phyloP scores from a whole-genome alignment of 2,797 vertebrate species.

The Emys orbicularis region DNA sequence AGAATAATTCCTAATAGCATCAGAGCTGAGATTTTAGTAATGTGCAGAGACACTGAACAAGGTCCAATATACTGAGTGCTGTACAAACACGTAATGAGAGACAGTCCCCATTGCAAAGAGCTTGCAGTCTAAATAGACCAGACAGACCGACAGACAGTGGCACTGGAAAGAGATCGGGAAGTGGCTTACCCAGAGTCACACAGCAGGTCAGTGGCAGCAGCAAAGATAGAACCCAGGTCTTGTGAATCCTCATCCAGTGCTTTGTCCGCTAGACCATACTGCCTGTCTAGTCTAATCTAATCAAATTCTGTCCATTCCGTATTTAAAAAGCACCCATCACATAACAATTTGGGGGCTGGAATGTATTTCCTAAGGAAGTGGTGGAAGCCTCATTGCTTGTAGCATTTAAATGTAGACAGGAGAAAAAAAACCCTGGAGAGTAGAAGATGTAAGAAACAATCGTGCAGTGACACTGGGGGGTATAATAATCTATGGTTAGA shows the following conservation, averaged over 20 bases:
- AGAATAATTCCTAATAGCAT: neutral
- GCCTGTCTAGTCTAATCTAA: rapidly evolving
- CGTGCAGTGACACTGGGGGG: rapidly evolving
- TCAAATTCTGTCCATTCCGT: neutral
- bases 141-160: neutral
- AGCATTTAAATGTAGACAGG: too few relatives aligned
- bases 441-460: neutral
- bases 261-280: rapidly evolving
- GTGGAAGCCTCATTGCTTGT: neutral
- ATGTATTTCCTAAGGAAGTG: neutral
- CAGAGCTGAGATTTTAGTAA: neutral
- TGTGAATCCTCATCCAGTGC: neutral
- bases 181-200: neutral
- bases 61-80: too few relatives aligned
- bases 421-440: neutral
- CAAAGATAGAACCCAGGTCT: neutral
- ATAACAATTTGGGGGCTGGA: neutral
- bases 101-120: neutral
- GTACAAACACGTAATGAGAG: neutral
- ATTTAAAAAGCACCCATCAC: neutral
- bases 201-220: neutral
- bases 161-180: neutral
- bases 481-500: neutral
- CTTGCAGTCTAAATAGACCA: neutral
- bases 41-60: neutral